Evolutionary conservation across 2,113 vertebrate species (phyloP).

Genomic region (Rhodinocichla rosea): DNA sequence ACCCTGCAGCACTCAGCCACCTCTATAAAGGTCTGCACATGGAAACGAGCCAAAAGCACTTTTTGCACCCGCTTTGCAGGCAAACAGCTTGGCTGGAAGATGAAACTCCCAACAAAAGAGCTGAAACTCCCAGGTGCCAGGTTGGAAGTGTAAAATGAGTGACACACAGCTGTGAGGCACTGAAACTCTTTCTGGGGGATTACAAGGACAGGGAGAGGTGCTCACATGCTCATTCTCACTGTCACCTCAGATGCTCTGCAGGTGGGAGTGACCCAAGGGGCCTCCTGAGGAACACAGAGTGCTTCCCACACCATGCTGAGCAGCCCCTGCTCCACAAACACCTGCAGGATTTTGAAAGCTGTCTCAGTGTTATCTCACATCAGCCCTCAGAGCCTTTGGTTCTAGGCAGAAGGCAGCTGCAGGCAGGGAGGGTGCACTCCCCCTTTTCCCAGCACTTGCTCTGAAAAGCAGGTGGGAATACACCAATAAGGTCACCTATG

Average conservation of each 20-base stretch:
- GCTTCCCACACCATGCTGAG: fast-evolving
- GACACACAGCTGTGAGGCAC: not conserved
- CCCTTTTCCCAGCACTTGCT: not conserved
- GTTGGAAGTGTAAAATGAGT: not conserved
- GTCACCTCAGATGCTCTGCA: not conserved
- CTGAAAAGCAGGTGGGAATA: not conserved
- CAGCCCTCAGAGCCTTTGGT: not conserved
- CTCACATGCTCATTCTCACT: not conserved
- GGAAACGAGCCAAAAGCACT: not conserved
- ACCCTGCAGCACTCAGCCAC: not conserved
- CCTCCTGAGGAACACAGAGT: not conserved
- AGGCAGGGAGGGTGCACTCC: not conserved
- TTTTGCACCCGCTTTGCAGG: not conserved
- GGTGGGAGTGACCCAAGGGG: not conserved
- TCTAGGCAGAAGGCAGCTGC: not conserved
- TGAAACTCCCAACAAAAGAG: not conserved
- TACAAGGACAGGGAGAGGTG: not conserved
- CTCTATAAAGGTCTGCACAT: not conserved
- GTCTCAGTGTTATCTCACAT: not conserved
- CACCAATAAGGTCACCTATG: not conserved
- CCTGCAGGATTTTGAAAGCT: not conserved
- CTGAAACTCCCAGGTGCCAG: not conserved
- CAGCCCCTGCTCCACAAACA: not conserved
- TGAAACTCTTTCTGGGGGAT: not conserved
- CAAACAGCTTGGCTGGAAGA: not conserved